Conservation (phyloP, 2,113 vertebrate genomes). For the Callaeas wilsoni region DNA sequence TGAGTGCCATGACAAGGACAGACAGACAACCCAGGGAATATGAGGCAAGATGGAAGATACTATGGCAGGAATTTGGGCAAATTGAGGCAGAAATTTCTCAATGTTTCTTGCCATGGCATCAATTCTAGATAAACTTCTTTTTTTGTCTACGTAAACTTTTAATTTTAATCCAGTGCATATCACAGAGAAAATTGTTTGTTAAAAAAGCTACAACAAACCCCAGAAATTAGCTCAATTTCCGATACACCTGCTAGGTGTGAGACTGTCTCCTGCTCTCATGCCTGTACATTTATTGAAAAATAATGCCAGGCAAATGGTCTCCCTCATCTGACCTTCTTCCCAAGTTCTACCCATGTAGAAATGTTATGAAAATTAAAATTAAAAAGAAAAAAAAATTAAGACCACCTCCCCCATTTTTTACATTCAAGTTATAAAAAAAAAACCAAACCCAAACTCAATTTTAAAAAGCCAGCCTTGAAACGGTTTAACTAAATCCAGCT, state of each 20-base stretch:
- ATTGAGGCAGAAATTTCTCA: neutral
- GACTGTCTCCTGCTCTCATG: neutral
- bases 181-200: neutral
- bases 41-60: neutral
- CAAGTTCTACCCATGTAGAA: neutral
- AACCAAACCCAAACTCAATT: rapidly evolving
- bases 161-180: neutral
- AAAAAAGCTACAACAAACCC: neutral
- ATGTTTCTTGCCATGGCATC: neutral
- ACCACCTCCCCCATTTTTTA: neutral
- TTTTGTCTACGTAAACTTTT: neutral
- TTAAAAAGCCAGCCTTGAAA: neutral
- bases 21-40: neutral
- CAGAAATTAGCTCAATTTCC: neutral
- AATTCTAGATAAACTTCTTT: neutral
- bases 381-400: too few species aligned
- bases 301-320: neutral
- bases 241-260: neutral
- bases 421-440: neutral
- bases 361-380: neutral
- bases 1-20: neutral
- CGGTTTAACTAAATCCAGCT: neutral
- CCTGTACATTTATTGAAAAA: neutral
- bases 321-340: neutral
- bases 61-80: neutral